phyloP scores from a whole-genome alignment of 2,888 invertebrate species.

The Drosophila testacea region DNA sequence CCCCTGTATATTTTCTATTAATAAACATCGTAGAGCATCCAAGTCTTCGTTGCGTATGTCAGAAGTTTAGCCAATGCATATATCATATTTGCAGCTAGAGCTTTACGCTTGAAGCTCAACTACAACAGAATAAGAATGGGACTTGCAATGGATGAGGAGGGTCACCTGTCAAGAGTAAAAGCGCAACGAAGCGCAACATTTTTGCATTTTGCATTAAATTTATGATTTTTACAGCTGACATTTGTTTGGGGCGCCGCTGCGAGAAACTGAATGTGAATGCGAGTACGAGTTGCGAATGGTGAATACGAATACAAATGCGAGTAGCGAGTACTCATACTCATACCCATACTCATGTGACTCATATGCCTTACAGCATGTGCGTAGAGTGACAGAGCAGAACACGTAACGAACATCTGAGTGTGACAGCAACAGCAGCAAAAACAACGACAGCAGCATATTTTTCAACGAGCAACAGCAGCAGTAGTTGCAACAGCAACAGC shows the following conservation, averaged over 20 bases:
- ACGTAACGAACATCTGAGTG: constrained; percentile 59
- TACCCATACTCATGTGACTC: constrained; percentile 17
- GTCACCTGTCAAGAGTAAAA: constrained; percentile 76
- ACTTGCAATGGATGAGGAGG: constrained; percentile 29
- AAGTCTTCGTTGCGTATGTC: background rate
- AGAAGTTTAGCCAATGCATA: constrained; percentile 18
- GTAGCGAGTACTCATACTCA: constrained; percentile 12
- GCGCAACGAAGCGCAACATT: constrained; percentile 79
- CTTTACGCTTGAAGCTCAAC: constrained; percentile 24
- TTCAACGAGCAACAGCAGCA: constrained; percentile 58
- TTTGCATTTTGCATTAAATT: constrained; percentile 80
- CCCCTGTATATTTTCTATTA: background rate
- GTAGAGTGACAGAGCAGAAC: constrained; percentile 69
- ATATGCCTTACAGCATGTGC: constrained; percentile 57
- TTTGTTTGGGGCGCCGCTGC: constrained; percentile 77
- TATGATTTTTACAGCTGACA: constrained; percentile 82
- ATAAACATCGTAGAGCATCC: constrained; percentile 22
- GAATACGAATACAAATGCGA: constrained; percentile 19
- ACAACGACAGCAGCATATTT: constrained; percentile 72
- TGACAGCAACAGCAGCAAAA: constrained; percentile 62
- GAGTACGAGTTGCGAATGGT: constrained; percentile 16
- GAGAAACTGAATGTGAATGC: constrained; percentile 24
- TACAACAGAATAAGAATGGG: background rate
- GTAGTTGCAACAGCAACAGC: constrained; percentile 73
- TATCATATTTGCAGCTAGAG: constrained; percentile 50